Conservation (phyloP, 92 coral and sea anemone species). For the Palythoa grandiflora region DNA sequence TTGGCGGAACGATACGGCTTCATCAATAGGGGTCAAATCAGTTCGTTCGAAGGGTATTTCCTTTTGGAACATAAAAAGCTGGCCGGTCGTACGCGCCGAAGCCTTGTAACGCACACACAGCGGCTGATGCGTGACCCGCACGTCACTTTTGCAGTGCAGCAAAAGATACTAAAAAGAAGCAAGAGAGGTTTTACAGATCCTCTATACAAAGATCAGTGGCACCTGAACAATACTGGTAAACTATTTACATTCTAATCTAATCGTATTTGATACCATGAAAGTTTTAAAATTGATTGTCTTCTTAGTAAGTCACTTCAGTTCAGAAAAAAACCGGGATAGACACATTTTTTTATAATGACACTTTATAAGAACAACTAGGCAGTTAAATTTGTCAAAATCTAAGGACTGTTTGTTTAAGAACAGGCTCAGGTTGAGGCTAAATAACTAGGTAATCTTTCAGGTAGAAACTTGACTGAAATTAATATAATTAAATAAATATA, state of each 20-base stretch:
- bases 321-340: no score
- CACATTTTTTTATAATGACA: no score
- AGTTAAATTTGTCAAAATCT: no score
- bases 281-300: neutral
- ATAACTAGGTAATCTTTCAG: no score
- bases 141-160: slow-evolving; percentile 84
- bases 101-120: slow-evolving; percentile 67
- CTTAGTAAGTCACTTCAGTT: neutral
- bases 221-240: slow-evolving; percentile 90
- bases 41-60: slow-evolving; percentile 77
- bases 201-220: slow-evolving; percentile 89
- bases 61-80: slow-evolving; percentile 79
- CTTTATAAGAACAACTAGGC: no score
- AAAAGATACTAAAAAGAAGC: slow-evolving; percentile 77
- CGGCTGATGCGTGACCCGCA: slow-evolving; percentile 77
- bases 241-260: neutral
- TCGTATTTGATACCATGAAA: neutral
- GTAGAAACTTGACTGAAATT: no score
- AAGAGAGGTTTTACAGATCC: slow-evolving; percentile 88
- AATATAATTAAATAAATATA: no score
- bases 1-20: slow-evolving; percentile 83
- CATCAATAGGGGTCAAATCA: slow-evolving; percentile 78
- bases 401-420: no score
- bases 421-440: no score
- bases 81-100: slow-evolving; percentile 74